Evolutionary conservation across 2,113 vertebrate species (phyloP).

Genomic region (Anoura caudifer): DNA sequence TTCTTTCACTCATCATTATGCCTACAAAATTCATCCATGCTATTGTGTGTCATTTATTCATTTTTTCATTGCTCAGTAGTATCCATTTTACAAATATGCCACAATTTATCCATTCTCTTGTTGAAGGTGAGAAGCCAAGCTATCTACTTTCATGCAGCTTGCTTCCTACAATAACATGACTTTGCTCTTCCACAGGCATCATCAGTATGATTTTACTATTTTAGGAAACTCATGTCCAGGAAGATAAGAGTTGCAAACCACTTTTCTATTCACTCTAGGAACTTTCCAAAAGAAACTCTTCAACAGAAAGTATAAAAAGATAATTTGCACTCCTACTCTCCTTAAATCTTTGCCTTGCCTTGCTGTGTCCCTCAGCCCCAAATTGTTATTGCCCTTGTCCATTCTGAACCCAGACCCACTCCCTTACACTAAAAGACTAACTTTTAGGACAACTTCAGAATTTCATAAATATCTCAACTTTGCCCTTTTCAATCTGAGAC

Average conservation of each 20-base stretch:
- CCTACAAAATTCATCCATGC: background rate
- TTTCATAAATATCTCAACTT: background rate
- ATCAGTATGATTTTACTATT: background rate
- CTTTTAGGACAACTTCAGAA: background rate
- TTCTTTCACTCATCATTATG: background rate
- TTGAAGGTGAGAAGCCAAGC: background rate
- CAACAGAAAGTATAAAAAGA: background rate
- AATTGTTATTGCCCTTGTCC: background rate
- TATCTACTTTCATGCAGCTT: background rate
- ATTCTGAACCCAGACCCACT: background rate
- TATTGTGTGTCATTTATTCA: background rate
- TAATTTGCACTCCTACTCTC: background rate
- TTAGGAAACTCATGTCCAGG: background rate
- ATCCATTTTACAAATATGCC: background rate
- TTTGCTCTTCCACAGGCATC: background rate
- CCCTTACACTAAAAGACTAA: background rate
- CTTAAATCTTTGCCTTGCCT: background rate
- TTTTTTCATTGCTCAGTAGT: background rate
- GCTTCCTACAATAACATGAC: background rate
- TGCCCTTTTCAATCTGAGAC: background rate
- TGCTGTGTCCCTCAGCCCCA: background rate
- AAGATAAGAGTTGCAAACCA: background rate
- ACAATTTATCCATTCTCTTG: background rate
- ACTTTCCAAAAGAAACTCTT: background rate
- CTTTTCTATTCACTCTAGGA: background rate